phyloP scores from a whole-genome alignment of 2,113 vertebrate genomes.

The Maccullochella peelii region DNA sequence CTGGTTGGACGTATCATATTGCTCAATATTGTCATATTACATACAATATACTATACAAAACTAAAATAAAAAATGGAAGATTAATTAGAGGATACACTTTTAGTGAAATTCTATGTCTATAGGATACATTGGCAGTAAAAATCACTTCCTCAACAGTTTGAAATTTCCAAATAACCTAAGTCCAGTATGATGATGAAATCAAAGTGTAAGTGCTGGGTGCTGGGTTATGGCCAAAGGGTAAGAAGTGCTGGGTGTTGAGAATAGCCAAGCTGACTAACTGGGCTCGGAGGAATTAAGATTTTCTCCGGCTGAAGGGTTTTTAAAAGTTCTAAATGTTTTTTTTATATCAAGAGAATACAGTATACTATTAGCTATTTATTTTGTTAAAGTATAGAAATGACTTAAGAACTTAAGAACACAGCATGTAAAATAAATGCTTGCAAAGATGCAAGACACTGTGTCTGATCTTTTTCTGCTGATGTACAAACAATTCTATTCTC shows the following conservation, averaged over 20 bases:
- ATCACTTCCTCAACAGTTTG: conserved; percentile 54
- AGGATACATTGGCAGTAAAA: conserved; percentile 29
- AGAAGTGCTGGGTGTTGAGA: conserved; percentile 47
- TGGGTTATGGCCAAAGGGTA: conserved; percentile 35
- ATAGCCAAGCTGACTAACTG: conserved; percentile 31
- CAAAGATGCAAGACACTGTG: background rate
- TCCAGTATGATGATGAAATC: conserved; percentile 79
- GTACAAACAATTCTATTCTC: background rate
- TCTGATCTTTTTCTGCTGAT: background rate
- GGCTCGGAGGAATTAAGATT: conserved; percentile 32
- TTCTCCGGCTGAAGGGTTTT: conserved; percentile 37
- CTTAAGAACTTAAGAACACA: background rate
- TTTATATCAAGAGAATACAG: background rate
- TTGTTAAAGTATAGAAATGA: background rate
- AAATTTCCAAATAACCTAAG: conserved; percentile 52
- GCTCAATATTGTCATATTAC: background rate
- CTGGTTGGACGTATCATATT: background rate
- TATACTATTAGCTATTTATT: background rate
- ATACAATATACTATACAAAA: background rate
- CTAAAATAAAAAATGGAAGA: background rate
- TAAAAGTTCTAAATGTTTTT: conserved; percentile 3
- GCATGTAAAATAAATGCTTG: background rate
- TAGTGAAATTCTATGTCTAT: conserved; percentile 8
- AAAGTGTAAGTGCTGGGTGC: conserved; percentile 60
- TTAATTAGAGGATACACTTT: background rate